Percentiles rank a stretch among this genome's conserved stretches.
phyloP scores from a whole-genome alignment of 2,113 vertebrate species.

The Neotoma lepida region DNA sequence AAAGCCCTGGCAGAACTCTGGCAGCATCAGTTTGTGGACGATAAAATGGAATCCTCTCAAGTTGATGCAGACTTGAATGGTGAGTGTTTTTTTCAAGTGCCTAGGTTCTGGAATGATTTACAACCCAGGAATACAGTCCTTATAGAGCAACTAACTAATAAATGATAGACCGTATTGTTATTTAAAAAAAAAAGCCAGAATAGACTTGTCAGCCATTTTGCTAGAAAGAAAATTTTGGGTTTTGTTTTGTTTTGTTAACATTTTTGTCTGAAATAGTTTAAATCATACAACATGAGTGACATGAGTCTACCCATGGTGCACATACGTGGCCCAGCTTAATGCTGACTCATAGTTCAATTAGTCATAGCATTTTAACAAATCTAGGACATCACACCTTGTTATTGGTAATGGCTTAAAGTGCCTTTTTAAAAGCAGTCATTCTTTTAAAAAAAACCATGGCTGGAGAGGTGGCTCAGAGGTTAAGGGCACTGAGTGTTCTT shows the following conservation, averaged over 20 bases:
- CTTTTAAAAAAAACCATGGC: background rate
- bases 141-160: background rate
- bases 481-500: too few relatives aligned
- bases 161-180: background rate
- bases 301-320: background rate
- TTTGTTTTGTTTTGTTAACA: background rate
- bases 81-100: background rate
- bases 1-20: background rate
- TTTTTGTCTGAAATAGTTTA: slow-evolving; percentile 7
- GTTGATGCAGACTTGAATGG: background rate
- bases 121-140: background rate
- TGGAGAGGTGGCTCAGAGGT: too few relatives aligned
- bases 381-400: background rate
- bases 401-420: background rate
- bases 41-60: background rate
- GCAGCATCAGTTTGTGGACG: background rate
- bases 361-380: background rate
- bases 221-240: background rate
- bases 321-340: background rate
- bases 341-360: background rate
- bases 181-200: background rate
- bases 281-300: slow-evolving; percentile 16
- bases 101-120: background rate
- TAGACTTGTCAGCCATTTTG: background rate
- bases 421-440: background rate